Evolutionary conservation across 2,888 invertebrate genomes (phyloP), one percentile per base, ranked within the genome.

Genomic region (Dysmachus trigonus): DNA sequence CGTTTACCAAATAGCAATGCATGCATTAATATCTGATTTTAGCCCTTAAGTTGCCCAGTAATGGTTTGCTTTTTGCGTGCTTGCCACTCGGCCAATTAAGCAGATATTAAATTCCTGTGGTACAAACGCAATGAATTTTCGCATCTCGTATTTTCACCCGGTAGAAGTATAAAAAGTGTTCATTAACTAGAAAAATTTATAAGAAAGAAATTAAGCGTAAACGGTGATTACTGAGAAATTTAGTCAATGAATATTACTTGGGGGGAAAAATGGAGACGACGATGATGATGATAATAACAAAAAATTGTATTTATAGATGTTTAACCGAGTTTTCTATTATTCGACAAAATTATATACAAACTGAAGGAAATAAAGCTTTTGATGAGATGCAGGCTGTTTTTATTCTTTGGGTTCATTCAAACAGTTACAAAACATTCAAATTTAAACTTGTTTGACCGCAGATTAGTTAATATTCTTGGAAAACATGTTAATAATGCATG

Each of bases 251-350:
- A 77, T 62, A 62, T 62, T 62, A 62, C 22, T 8, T 62, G 27
- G 22, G 62, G 18, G 7, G 6, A 27, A 10, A 22, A 27, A 15
- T 47, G 6, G 27, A 62, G 62, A 27, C 7, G 62, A 62, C 18
- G 62, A 51, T 18, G 62, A 22, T 22, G 62, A 62, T 62, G 27
- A 27, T 51, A 18, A 53, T 62, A 85, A 85, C 22, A 85, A 85
- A 74, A 13, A 47, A 74, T 38, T 51, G 51, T 85, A 47, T 85
- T 85, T 85, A 74, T 85, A 85, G 74, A 85, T 85, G 85, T 74
- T 85, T 72, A 85, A 85, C 31, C 85, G 31, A 85, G 85, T 85
- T 85, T 85, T 85, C 85, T 85, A 85, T 85, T 74, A 85, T 74
- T 53, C 85, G 74, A 85, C 74, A 85, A 74, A 74, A 85, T 74